Percentiles rank a stretch among this genome's conserved stretches.
Evolutionary conservation across 92 coral and sea anemone species (phyloP).

Genomic region (Phenganax marumi): DNA sequence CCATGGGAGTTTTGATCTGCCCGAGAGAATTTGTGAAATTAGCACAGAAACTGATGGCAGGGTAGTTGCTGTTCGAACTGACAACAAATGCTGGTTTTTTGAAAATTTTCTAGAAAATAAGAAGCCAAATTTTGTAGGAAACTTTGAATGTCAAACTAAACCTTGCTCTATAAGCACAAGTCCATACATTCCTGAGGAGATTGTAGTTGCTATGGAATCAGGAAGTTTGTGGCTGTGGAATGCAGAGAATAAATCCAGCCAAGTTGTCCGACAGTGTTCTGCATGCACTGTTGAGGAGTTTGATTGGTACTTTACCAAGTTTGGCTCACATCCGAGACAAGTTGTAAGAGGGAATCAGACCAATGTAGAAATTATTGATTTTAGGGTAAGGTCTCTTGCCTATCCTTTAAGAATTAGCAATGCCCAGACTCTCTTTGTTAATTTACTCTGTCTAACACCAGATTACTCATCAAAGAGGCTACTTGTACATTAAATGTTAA

Average conservation of each 20-base stretch:
- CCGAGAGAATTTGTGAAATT: slow-evolving; percentile 65
- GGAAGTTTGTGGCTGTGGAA: slow-evolving; percentile 72
- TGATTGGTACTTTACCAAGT: slow-evolving; percentile 74
- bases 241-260: slow-evolving; percentile 35
- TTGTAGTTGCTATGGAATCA: slow-evolving; percentile 64
- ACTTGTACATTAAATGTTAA: not conserved
- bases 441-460: not conserved
- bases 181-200: slow-evolving; percentile 84
- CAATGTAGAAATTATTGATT: slow-evolving; percentile 68
- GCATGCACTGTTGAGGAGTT: slow-evolving; percentile 36
- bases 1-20: slow-evolving; percentile 39
- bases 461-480: not conserved
- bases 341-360: slow-evolving; percentile 62
- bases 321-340: slow-evolving; percentile 85
- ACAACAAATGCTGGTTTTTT: slow-evolving; percentile 70
- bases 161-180: slow-evolving; percentile 62
- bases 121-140: slow-evolving; percentile 58
- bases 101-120: slow-evolving; percentile 9
- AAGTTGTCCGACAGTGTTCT: slow-evolving; percentile 37
- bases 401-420: not conserved
- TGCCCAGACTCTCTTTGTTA: not conserved
- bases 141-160: slow-evolving; percentile 60
- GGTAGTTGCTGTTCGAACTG: slow-evolving; percentile 62
- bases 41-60: slow-evolving; percentile 43
- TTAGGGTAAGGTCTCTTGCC: slow-evolving; percentile 59